Base-by-base conservation (phyloP, 2,797 vertebrate genomes). In the Lepidocolaptes lacrymiger region DNA sequence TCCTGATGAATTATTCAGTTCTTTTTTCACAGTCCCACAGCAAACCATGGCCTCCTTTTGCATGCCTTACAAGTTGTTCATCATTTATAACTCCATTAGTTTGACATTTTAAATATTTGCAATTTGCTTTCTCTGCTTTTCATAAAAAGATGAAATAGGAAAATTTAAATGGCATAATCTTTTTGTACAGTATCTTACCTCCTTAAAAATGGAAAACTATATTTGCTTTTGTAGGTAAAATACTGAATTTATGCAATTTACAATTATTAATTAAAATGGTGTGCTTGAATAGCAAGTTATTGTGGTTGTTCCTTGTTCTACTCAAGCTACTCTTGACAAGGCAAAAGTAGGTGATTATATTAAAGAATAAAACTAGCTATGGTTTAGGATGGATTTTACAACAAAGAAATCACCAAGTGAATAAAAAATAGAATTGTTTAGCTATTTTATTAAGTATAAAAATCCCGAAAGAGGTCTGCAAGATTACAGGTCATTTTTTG, bases 1-100 rank as follows among this genome's bases (percentile, higher is more conserved):
- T 36, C 43, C 68, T 88, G 49, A 95, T 93, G 49, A 95, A 96
- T 97, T 91, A 95, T 91, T 96, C 83, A 92, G 46, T 80, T 88
- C 26, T 77, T 86, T 72, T 93, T 85, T 64, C 84, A 87, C 27
- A 93, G 64, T 94, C 84, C 75, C 81, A 93, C 27, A 91, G 77
- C 63, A 86, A 95, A 89, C 56, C n/a, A 54, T 83, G 75, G 56
- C 56, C 85, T 89, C 61, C 73, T 82, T 93, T 16, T 52, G 71
- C 74, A 92, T 56, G 76, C 71, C 73, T 91, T 94, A 86, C 44
- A 89, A 93, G 91, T 37, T 58, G 78, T 71, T 93, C 72, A 91
- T 91, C 92, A 88, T 93, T 92, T 84, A 87, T 71, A 82, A 36
- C 82, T 94, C 78, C 86, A 93, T 93, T 94, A 85, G 48, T 92